Evolutionary conservation across 2,888 invertebrate genomes (phyloP).

Genomic region (Sphaerophoria rueppellii): DNA sequence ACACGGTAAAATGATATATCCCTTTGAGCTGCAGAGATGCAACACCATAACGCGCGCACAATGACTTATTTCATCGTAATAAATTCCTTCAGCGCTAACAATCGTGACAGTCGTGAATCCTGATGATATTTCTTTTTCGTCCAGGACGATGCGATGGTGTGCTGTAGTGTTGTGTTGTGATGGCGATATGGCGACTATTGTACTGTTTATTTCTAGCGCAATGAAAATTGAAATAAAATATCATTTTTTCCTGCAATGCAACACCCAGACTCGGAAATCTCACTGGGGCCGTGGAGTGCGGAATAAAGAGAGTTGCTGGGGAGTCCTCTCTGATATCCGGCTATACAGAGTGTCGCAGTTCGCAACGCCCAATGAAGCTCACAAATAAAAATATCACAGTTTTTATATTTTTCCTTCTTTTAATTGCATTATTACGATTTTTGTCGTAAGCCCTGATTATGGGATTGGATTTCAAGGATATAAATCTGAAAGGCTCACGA

Average conservation of each 20-base stretch:
- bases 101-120: slow-evolving; percentile 3
- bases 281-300: neutral
- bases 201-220: slow-evolving; percentile 16
- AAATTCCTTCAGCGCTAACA: slow-evolving; percentile 39
- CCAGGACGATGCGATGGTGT: neutral
- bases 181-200: slow-evolving; percentile 16
- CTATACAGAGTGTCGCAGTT: neutral
- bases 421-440: slow-evolving; percentile 1
- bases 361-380: slow-evolving; percentile 26
- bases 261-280: neutral
- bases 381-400: slow-evolving; percentile 25
- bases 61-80: slow-evolving; percentile 52
- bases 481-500: slow-evolving; percentile 19
- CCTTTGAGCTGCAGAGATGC: neutral
- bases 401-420: neutral
- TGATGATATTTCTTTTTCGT: slow-evolving; percentile 2
- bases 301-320: neutral
- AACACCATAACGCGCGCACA: slow-evolving; percentile 33
- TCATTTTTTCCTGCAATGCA: slow-evolving; percentile 3
- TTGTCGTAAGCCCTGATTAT: slow-evolving; percentile 12
- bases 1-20: slow-evolving; percentile 21
- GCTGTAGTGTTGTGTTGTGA: neutral
- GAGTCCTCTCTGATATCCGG: slow-evolving; percentile 15
- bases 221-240: slow-evolving; percentile 53
- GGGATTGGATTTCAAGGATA: neutral